These are phyloP conservation scores for Aphis gossypii DNA, from an alignment of 1,140 invertebrate genomes.

Conservation along the genomic window DNA sequence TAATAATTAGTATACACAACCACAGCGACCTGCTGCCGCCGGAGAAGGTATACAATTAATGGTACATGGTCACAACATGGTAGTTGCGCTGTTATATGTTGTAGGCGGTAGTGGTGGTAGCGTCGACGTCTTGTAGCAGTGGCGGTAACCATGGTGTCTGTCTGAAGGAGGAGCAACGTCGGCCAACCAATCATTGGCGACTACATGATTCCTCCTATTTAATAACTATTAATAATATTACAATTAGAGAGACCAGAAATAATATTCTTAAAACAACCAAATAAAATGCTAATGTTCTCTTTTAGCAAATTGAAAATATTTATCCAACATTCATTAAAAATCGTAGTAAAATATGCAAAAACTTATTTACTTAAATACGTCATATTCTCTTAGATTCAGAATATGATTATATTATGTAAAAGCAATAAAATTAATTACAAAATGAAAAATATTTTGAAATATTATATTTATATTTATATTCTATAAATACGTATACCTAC, in stretches of 20 bases:
- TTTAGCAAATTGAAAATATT: too few relatives aligned
- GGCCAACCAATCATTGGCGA: background rate
- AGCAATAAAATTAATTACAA: background rate
- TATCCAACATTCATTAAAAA: too few relatives aligned
- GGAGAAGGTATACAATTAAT: background rate
- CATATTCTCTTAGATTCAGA: too few relatives aligned
- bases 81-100: background rate
- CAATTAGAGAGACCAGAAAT: background rate
- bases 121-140: background rate
- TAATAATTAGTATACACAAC: background rate
- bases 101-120: background rate
- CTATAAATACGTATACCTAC: too few relatives aligned
- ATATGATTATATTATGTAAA: too few relatives aligned
- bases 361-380: too few relatives aligned
- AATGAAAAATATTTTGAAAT: background rate
- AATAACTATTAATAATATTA: background rate
- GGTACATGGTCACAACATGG: background rate
- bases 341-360: too few relatives aligned
- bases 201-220: background rate
- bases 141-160: conserved; percentile 33
- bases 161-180: background rate
- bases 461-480: too few relatives aligned
- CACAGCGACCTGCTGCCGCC: background rate
- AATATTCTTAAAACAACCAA: too few relatives aligned
- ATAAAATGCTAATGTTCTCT: too few relatives aligned